These are phyloP conservation scores for Toxostoma redivivum DNA, from an alignment of 2,113 vertebrate species.

Conservation along the genomic window DNA sequence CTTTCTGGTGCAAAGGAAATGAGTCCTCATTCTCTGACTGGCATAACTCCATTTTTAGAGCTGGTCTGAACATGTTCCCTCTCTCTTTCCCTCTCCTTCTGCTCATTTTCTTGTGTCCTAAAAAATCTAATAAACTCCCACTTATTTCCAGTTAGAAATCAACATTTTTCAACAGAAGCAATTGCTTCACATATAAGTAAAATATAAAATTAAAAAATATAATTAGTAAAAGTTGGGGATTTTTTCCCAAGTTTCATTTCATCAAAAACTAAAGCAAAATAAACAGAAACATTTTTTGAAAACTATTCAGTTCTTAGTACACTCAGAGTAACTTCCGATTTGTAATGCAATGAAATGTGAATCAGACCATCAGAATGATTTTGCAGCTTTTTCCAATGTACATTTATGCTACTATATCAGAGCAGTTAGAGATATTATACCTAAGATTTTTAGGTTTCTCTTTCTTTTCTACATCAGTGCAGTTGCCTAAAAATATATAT, in stretches of 20 bases:
- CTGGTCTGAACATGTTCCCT: background rate
- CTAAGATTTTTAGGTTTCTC: background rate
- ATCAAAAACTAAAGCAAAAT: background rate
- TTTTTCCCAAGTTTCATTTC: background rate
- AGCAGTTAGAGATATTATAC: background rate
- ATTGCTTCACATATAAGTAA: background rate
- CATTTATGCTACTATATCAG: background rate
- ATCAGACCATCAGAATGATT: background rate
- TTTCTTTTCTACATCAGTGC: background rate
- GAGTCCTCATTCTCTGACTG: background rate
- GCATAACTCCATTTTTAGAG: background rate
- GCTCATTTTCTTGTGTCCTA: background rate
- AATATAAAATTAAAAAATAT: background rate
- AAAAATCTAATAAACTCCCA: background rate
- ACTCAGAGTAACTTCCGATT: background rate
- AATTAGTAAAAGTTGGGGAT: rapidly evolving
- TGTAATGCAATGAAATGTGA: background rate
- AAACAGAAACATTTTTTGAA: background rate
- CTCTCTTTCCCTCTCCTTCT: background rate
- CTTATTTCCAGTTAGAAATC: background rate
- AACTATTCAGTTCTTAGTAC: background rate
- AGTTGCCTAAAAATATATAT: background rate
- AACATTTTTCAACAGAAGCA: background rate
- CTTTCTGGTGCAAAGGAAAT: background rate
- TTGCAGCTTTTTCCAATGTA: background rate